Conservation (phyloP, 1,140 invertebrate genomes). For the Acromyrmex heyeri region DNA sequence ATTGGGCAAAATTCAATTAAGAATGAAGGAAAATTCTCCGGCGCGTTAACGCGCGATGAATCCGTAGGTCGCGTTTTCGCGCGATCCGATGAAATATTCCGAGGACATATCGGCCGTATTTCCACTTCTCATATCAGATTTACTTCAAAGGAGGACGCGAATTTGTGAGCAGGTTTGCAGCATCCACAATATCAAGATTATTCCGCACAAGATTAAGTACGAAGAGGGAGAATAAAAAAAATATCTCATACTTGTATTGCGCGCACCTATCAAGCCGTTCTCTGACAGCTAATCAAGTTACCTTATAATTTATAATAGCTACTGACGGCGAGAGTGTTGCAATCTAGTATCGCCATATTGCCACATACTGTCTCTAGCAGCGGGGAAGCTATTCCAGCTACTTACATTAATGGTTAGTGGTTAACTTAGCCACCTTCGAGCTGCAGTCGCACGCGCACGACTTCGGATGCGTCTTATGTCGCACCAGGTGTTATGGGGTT, state of each 20-base stretch:
- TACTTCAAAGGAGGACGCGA: constrained; percentile 8
- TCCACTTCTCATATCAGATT: constrained; percentile 39
- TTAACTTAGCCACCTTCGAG: constrained; percentile 62
- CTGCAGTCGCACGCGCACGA: constrained; percentile 41
- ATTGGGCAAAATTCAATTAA: constrained; percentile 84
- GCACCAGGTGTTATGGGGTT: constrained; percentile 54
- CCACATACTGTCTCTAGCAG: constrained; percentile 35
- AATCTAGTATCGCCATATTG: constrained; percentile 23
- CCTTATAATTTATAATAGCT: constrained; percentile 71
- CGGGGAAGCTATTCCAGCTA: constrained; percentile 71
- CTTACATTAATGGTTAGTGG: constrained; percentile 81
- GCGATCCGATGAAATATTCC: constrained; percentile 59
- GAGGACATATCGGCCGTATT: constrained; percentile 43
- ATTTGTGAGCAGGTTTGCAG: background rate
- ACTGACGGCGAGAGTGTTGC: constrained; percentile 29
- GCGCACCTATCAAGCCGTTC: constrained; percentile 43
- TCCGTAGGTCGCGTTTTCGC: constrained; percentile 32
- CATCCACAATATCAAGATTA: background rate
- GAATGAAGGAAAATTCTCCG: constrained; percentile 80
- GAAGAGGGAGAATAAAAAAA: background rate
- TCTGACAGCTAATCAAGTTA: constrained; percentile 75
- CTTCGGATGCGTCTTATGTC: constrained; percentile 61
- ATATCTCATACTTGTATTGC: background rate
- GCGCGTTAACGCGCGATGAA: constrained; percentile 64
- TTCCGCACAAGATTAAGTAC: background rate